These are phyloP conservation scores for Anthonomus grandis DNA, from an alignment of 1,140 invertebrate genomes.

Conservation along the genomic window DNA sequence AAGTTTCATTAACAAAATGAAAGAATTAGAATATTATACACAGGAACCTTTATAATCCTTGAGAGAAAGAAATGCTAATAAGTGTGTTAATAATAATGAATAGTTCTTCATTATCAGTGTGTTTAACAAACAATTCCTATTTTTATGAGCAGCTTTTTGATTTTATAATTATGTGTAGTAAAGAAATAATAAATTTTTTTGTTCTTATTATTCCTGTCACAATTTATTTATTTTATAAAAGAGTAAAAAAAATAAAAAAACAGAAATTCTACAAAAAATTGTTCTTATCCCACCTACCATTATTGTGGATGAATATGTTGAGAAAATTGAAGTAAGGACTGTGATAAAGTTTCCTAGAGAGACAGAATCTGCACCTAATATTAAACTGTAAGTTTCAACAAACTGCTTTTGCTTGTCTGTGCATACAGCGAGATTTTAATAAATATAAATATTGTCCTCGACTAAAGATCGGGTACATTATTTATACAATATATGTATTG, in stretches of 20 bases:
- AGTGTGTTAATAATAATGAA: conserved; percentile 9
- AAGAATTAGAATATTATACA: background rate
- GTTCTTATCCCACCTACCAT: background rate
- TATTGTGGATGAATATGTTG: background rate
- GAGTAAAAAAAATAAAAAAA: too few relatives aligned
- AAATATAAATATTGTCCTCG: too few relatives aligned
- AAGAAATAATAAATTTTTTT: conserved; percentile 11
- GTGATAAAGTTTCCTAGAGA: conserved; percentile 16
- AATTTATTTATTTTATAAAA: conserved; percentile 17
- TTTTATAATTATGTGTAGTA: conserved; percentile 3
- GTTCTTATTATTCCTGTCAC: conserved; percentile 10
- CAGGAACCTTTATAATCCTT: background rate
- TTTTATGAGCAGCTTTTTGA: conserved; percentile 5
- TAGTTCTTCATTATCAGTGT: conserved; percentile 13
- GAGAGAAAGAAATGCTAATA: background rate
- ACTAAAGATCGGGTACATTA: too few relatives aligned
- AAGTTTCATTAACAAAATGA: background rate
- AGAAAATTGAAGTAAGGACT: background rate
- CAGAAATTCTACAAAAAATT: background rate
- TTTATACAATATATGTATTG: too few relatives aligned
- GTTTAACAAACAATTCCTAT: background rate
- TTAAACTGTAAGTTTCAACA: conserved; percentile 18
- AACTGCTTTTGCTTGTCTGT: too few relatives aligned
- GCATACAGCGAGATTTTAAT: too few relatives aligned
- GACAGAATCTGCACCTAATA: conserved; percentile 14